Evolutionary conservation across 2,888 invertebrate genomes (phyloP).

Genomic region (Biston betularia): DNA sequence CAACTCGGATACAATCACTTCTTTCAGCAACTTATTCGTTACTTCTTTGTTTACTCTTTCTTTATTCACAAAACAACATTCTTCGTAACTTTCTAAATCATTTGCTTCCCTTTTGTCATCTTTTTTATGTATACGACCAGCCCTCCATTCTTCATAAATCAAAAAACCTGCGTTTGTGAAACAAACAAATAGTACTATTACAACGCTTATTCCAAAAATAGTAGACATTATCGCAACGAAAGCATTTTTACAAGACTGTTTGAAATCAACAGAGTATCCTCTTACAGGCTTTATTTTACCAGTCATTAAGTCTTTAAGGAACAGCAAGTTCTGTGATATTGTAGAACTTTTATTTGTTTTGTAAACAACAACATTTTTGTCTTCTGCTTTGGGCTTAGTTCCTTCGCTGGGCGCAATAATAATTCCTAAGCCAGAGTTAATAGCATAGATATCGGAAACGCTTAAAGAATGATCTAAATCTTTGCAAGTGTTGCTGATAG

Average conservation of each 20-base stretch:
- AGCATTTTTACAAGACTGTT: constrained; percentile 56
- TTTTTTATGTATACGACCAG: constrained; percentile 47
- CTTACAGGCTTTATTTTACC: constrained; percentile 61
- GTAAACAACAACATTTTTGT: constrained; percentile 48
- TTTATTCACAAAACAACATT: too few species aligned
- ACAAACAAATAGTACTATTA: constrained; percentile 55
- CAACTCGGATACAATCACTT: constrained; percentile 67
- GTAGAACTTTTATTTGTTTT: constrained; percentile 66
- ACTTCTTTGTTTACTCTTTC: constrained; percentile 51
- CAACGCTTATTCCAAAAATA: constrained; percentile 54
- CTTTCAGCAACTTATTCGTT: constrained; percentile 62
- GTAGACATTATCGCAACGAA: constrained; percentile 56
- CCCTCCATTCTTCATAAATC: constrained; percentile 44
- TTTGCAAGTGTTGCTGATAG: constrained; percentile 65
- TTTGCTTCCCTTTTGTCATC: constrained; percentile 41
- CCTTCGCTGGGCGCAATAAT: constrained; percentile 46
- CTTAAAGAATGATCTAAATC: constrained; percentile 62
- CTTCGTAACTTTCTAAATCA: constrained; percentile 9
- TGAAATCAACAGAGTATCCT: constrained; percentile 54
- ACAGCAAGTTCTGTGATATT: constrained; percentile 69
- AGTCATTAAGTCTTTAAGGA: constrained; percentile 63
- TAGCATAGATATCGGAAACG: constrained; percentile 64
- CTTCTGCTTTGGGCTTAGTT: constrained; percentile 13
- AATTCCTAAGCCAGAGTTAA: constrained; percentile 63
- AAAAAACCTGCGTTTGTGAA: constrained; percentile 55